A percentile compares a stretch with the other conserved stretches of the same genome.
These are phyloP conservation scores for Bostrychus sinensis DNA, from an alignment of 2,113 vertebrate species.

Conservation along the genomic window DNA sequence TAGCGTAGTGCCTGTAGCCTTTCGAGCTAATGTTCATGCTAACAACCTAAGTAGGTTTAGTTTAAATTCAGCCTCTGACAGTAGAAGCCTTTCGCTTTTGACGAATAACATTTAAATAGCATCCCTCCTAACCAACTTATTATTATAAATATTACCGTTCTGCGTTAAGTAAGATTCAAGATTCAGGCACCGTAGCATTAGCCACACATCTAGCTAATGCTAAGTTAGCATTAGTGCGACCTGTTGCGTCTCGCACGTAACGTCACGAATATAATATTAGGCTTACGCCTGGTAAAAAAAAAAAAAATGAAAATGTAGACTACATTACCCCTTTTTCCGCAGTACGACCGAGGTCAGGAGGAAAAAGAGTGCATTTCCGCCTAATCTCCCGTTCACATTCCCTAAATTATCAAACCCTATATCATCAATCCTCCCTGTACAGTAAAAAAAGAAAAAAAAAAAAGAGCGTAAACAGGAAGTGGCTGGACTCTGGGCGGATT, in stretches of 20 bases:
- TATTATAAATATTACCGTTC: not conserved
- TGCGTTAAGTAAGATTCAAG: not conserved
- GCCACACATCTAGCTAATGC: conserved; percentile 15
- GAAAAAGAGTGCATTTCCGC: conserved; percentile 25
- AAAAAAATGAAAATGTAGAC: not conserved
- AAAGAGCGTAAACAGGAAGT: conserved; percentile 49
- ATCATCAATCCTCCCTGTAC: not conserved
- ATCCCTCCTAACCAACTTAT: not conserved
- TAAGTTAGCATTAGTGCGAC: conserved; percentile 56
- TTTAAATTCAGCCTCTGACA: not conserved
- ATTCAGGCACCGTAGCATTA: conserved; percentile 16
- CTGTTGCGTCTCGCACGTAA: conserved; percentile 46
- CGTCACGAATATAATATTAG: not conserved
- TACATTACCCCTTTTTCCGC: conserved; percentile 37
- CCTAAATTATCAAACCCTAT: no score
- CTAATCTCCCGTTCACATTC: not conserved
- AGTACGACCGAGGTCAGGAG: conserved; percentile 7
- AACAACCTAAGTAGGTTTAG: not conserved
- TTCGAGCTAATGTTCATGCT: not conserved
- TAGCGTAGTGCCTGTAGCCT: not conserved
- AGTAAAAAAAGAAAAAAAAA: not conserved
- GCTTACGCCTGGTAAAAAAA: not conserved
- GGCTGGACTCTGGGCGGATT: not conserved
- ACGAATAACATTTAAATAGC: not conserved
- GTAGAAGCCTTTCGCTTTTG: not conserved